Percentiles rank a stretch among this genome's conserved stretches.
Evolutionary conservation across 2,113 vertebrate genomes (phyloP).

Genomic region (Saguinus imperator): DNA sequence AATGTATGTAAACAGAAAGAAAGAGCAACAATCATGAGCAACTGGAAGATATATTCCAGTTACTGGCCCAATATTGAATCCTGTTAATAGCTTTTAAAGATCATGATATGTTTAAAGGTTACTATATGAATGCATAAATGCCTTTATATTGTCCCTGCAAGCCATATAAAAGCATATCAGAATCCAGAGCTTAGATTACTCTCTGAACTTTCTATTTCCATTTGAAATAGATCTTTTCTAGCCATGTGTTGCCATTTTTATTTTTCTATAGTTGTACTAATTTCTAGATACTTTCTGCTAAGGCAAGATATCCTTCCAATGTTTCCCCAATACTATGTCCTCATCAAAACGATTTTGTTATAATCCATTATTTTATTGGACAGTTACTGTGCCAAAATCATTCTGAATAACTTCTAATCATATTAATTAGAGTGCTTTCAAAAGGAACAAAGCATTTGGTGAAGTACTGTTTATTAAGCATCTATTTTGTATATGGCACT

Average conservation of each 20-base stretch:
- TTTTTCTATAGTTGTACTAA: background rate
- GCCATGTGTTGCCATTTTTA: background rate
- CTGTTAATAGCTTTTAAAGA: constrained; percentile 6
- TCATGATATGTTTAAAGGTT: background rate
- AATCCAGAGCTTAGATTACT: background rate
- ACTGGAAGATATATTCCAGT: background rate
- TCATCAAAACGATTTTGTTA: background rate
- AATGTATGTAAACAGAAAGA: constrained; percentile 5
- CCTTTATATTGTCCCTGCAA: constrained; percentile 14
- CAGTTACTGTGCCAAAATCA: background rate
- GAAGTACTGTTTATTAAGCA: background rate
- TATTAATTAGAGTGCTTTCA: background rate
- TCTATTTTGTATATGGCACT: background rate
- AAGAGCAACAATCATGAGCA: background rate
- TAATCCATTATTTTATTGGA: background rate
- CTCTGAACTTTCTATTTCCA: background rate
- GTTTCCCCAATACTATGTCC: background rate
- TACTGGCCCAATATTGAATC: background rate
- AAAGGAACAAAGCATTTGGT: background rate
- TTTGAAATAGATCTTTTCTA: constrained; percentile 12
- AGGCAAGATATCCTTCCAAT: background rate
- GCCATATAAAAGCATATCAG: background rate
- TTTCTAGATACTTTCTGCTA: background rate
- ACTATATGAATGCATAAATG: background rate
- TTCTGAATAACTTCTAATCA: background rate